Conservation (phyloP, 2,113 vertebrate species). For the Microcebus lehilahytsara region DNA sequence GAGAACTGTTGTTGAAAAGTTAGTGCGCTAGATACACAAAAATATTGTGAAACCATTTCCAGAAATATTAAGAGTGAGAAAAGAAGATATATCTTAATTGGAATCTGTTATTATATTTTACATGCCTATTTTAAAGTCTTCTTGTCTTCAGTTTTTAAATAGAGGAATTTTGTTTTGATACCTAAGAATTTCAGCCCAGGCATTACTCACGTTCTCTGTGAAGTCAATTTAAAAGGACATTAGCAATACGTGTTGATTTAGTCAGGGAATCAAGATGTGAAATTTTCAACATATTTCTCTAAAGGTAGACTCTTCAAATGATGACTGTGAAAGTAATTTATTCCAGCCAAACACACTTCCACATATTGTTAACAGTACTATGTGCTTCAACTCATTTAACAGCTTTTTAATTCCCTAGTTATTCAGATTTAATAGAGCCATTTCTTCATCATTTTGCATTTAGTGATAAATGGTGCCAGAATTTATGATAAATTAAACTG, state of each 20-base stretch:
- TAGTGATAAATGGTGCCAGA: conserved; percentile 89
- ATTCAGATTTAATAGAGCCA: conserved; percentile 88
- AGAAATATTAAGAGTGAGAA: conserved; percentile 64
- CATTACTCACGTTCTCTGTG: conserved; percentile 68
- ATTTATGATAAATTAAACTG: conserved; percentile 88
- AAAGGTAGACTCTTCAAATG: conserved; percentile 85
- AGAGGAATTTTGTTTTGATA: conserved; percentile 76
- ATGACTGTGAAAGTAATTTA: conserved; percentile 87
- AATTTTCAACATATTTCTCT: conserved; percentile 85
- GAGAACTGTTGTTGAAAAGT: conserved; percentile 76
- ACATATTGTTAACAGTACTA: conserved; percentile 84
- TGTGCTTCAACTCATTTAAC: conserved; percentile 87
- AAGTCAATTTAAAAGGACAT: conserved; percentile 83
- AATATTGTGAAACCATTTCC: conserved; percentile 67
- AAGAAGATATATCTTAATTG: conserved; percentile 79
- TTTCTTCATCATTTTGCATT: conserved; percentile 90
- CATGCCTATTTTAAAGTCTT: conserved; percentile 52
- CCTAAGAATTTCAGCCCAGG: conserved; percentile 68
- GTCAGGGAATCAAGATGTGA: conserved; percentile 84
- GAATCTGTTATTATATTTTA: conserved; percentile 76
- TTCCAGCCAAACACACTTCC: conserved; percentile 86
- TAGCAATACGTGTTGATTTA: conserved; percentile 80
- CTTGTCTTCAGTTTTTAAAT: conserved; percentile 60
- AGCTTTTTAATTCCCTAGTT: conserved; percentile 88
- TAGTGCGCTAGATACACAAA: conserved; percentile 51